Evolutionary conservation across 2,888 invertebrate species (phyloP).

Genomic region (Drosophila heteroneura): DNA sequence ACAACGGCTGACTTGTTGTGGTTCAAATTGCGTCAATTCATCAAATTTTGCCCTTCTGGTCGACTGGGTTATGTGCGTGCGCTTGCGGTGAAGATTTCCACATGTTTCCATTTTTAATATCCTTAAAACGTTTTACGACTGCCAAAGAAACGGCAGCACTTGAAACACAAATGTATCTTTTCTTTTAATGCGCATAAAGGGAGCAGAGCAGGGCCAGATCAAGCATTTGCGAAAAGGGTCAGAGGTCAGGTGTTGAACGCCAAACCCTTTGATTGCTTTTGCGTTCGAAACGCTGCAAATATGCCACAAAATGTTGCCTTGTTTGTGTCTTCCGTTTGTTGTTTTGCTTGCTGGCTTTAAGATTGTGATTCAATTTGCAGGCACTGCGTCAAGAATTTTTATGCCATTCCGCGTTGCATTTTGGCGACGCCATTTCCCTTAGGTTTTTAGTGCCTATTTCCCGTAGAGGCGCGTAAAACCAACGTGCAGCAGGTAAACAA

Average conservation of each 20-base stretch:
- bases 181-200: constrained; percentile 65
- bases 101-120: constrained; percentile 67
- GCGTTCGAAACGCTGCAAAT: constrained; percentile 7
- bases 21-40: constrained; percentile 65
- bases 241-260: constrained; percentile 22
- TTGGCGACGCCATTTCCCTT: constrained; percentile 51
- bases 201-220: constrained; percentile 22
- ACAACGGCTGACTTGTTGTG: constrained; percentile 45
- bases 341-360: constrained; percentile 33
- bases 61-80: constrained; percentile 15
- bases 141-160: constrained; percentile 51
- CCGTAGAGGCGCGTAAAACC: constrained; percentile 53
- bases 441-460: constrained; percentile 70
- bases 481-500: constrained; percentile 29
- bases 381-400: constrained; percentile 65
- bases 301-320: constrained; percentile 8
- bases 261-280: constrained; percentile 38
- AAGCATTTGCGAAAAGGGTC: constrained; percentile 15
- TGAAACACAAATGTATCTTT: constrained; percentile 65
- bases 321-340: not conserved
- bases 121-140: constrained; percentile 72
- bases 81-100: constrained; percentile 23
- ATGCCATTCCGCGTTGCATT: constrained; percentile 58
- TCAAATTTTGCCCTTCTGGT: constrained; percentile 52
- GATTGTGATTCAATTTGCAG: constrained; percentile 60